Base-by-base conservation (phyloP, 1,140 invertebrate species). In the Nymphalis io region DNA sequence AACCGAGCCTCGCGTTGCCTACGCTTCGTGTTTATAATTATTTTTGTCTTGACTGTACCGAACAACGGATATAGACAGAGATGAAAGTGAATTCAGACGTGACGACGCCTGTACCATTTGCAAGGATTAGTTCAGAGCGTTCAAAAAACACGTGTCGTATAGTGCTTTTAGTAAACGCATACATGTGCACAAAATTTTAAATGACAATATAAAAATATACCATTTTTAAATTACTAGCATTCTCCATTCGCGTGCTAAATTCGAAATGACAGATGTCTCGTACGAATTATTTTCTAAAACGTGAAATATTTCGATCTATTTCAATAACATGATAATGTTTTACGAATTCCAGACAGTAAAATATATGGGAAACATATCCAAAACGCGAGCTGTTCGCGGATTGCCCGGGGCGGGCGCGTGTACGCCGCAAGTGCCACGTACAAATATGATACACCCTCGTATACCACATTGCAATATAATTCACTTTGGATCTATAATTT, bases 21-120 rank as follows among this genome's bases (percentile, higher is more conserved):
- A 75, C 80, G 83, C 74, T 72, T 79, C 70, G 79, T 68, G 78
- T 70, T 82, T 83, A 83, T 88, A 86, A 89, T 91, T 89, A 89
- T 89, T 91, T 89, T 90, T 87, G 87, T 87, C 82, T 74, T 68
- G 70, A 75, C 77, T 75, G 55, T 70, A 68, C 58, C 23, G 60
- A 59, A 59, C 53, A 75, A 57, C 51, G 68, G 66, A 78, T 82
- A 84, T 75, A 82, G 68, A 84, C 78, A 68, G 80, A 89, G 87
- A 91, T 89, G 86, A 91, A 91, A 91, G 89, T 77, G 84, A 83
- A 80, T 81, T 73, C 76, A 82, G 83, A 89, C 83, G 84, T 79
- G 75, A 79, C 80, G 81, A 83, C 80, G 79, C 79, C 81, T 76
- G 75, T 72, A 74, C 69, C 80, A 76, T 83, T 85, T 82, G 78